Base-by-base conservation (phyloP, 2,113 vertebrate genomes). In the Notechis scutatus region DNA sequence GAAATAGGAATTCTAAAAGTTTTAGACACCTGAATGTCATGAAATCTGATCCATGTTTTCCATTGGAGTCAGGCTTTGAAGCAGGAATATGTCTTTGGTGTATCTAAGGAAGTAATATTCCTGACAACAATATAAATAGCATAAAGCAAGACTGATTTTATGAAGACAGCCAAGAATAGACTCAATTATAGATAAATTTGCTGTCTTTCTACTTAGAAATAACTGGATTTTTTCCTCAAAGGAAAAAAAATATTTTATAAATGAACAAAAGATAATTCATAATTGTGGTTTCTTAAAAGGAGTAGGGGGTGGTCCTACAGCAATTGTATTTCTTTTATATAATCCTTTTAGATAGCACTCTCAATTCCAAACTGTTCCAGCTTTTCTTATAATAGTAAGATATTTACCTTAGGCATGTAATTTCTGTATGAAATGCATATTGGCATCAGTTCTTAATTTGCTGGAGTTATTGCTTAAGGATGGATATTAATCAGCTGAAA, bases 401-500 rank as follows among this genome's bases (percentile, higher is more conserved):
- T 92, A 90, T 92, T 94, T 92, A n/a, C 97, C 94, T 96, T 91
- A 94, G 42, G 7, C 91, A 45, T 94, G 69, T 61, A 89, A n/a
- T 85, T 93, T 89, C n/a, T 81, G 57, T 54, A 18, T 89, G 91
- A 93, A 94, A 87, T 92, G 69, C 88, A 45, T 93, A 64, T 93
- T 94, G 29, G 94, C 85, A 45, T 45, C 88, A 93, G 89, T 45
- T 95, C 96, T 93, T 93, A 90, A 94, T 93, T 95, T 94, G 81
- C 93, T 91, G 3, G 90, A 90, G 64, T 93, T 74, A 95, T 94
- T 93, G 94, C 95, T 92, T 93, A 29, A 92, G 95, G 95, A 94
- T 92, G 87, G 93, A 94, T 59, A 90, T 96, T 96, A 93, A 95
- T 96, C 93, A 94, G 90, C 95, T 91, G 93, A 95, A 95, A 92